Conservation (phyloP, 2,797 vertebrate species). For the Eleutherodactylus coqui region DNA sequence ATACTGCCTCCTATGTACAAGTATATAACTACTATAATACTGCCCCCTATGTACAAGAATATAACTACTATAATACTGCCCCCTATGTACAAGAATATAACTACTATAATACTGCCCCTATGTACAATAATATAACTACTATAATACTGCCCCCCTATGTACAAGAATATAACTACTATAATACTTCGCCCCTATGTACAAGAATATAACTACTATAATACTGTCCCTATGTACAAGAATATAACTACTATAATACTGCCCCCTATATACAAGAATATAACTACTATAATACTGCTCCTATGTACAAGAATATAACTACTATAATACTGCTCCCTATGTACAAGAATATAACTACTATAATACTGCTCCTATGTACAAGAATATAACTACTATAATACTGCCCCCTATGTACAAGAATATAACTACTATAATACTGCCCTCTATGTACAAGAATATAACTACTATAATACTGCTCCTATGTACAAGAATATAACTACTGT, state of each 20-base stretch:
- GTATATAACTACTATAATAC: slow-evolving; percentile 5
- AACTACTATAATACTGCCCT: slow-evolving; percentile 1
- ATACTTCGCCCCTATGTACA: neutral
- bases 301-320: too few species aligned
- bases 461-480: too few species aligned
- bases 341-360: neutral
- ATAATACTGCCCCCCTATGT: neutral
- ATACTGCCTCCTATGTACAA: neutral
- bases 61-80: too few species aligned
- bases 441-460: too few species aligned
- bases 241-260: too few species aligned
- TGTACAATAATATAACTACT: neutral
- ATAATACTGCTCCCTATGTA: neutral
- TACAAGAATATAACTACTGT: too few species aligned
- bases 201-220: slow-evolving; percentile 10
- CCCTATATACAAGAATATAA: too few species aligned
- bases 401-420: neutral
- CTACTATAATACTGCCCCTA: neutral
- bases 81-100: too few species aligned
- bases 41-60: neutral
- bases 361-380: slow-evolving; percentile 2
- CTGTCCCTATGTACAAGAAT: neutral
- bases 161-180: slow-evolving; percentile 7
- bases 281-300: too few species aligned
- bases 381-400: slow-evolving; percentile 7